A percentile compares a stretch with the other conserved stretches of the same genome.
phyloP scores from a whole-genome alignment of 2,888 invertebrate species.

The Cyclophora albipunctata region DNA sequence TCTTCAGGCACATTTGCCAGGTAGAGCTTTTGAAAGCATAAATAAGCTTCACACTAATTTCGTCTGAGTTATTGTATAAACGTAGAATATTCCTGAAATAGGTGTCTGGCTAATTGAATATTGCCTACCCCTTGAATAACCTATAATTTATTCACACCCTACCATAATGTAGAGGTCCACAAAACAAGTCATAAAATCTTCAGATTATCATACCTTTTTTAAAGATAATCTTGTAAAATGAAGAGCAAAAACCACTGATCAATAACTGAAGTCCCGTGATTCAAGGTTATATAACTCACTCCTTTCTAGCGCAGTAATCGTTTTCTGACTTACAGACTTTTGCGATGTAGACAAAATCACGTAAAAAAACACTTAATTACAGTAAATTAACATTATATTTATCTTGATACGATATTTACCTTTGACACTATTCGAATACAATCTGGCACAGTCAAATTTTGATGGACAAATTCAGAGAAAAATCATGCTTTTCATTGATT shows the following conservation, averaged over 20 bases:
- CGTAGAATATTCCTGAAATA: too few species aligned
- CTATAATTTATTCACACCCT: too few species aligned
- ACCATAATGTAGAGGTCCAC: too few species aligned
- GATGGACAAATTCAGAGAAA: slow-evolving; percentile 50
- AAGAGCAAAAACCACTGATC: slow-evolving; percentile 43
- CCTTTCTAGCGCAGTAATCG: slow-evolving; percentile 46
- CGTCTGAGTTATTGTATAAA: too few species aligned
- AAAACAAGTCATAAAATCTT: too few species aligned
- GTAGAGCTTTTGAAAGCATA: too few species aligned
- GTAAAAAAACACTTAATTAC: slow-evolving; percentile 15
- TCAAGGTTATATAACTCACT: slow-evolving; percentile 74
- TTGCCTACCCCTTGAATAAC: too few species aligned
- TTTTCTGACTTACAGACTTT: slow-evolving; percentile 23
- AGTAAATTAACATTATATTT: slow-evolving; percentile 20
- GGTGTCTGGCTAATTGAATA: too few species aligned
- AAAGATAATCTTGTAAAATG: slow-evolving; percentile 23
- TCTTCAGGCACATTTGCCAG: too few species aligned
- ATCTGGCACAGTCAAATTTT: slow-evolving; percentile 53
- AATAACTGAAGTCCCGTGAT: slow-evolving; percentile 69
- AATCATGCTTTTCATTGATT: slow-evolving; percentile 45
- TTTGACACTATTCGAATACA: slow-evolving; percentile 59
- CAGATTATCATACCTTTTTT: slow-evolving; percentile 28
- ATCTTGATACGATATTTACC: slow-evolving; percentile 49
- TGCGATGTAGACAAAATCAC: slow-evolving; percentile 14
- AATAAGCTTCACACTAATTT: too few species aligned